Evolutionary conservation across 2,113 vertebrate species (phyloP).

Genomic region (Aegithalos caudatus): DNA sequence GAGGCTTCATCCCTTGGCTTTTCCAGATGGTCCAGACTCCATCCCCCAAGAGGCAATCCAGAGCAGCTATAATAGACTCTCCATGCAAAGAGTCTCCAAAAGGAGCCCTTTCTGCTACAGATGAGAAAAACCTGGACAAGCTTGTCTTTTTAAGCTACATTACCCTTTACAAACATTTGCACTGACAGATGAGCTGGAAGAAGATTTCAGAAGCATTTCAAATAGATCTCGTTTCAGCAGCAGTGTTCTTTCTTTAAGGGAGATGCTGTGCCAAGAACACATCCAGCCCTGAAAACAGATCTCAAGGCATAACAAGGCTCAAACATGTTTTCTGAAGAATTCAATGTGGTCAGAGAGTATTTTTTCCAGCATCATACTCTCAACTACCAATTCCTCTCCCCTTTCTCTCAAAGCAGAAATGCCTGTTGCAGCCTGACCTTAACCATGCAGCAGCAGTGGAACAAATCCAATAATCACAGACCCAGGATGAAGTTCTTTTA

Average conservation of each 20-base stretch:
- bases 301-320: background rate
- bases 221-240: background rate
- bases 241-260: background rate
- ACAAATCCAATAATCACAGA: background rate
- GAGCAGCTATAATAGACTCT: background rate
- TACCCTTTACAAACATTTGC: background rate
- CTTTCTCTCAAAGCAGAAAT: background rate
- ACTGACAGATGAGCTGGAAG: conserved; percentile 35
- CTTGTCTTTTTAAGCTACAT: background rate
- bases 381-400: background rate
- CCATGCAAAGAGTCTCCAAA: background rate
- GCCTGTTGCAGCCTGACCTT: background rate
- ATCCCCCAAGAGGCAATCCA: background rate
- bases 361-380: background rate
- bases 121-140: background rate
- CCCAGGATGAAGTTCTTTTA: background rate
- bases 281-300: conserved; percentile 14
- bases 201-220: conserved; percentile 29
- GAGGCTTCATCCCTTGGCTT: background rate
- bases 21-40: background rate
- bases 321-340: background rate
- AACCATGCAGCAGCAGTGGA: background rate
- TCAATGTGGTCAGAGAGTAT: background rate
- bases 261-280: conserved; percentile 27
- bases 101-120: background rate